Base-by-base conservation (phyloP, 2,797 vertebrate species). In the Aulostomus chinensis region DNA sequence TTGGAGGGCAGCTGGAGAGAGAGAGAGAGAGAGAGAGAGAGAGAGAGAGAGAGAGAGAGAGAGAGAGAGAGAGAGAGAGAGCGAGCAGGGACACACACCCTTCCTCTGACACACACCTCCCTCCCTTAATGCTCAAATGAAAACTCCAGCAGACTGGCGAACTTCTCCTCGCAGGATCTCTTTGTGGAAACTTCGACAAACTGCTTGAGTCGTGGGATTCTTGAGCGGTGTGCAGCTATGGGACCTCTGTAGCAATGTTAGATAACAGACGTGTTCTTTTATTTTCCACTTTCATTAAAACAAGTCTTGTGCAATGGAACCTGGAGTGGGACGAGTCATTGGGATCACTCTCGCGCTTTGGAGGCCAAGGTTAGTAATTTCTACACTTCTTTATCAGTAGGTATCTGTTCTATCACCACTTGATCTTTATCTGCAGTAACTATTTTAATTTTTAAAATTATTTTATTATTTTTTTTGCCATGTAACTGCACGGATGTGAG, bases 291-390 rank as follows among this genome's bases (percentile, higher is more conserved):
- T n/a, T n/a, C n/a, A n/a, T n/a, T n/a, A n/a, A n/a, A n/a, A 9
- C 24, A 25, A 48, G 42, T 48, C 5, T 31, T 54, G 68, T 21
- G 48, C 66, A 35, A 88, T 88, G 90, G 82, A 80, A 61, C 58
- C 48, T 36, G 69, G 56, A 55, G 62, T 45, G 20, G 52, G 58
- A 65, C 49, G 55, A 48, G 30, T 49, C 55, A 41, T 49, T 18
- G 49, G 71, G 63, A 81, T 51, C 62, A 60, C 36, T 30, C 16
- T 7, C 13, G 70, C 58, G 53, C 60, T 40, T 13, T 60, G 72
- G 70, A 68, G 38, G 56, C 14, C 58, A 15, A 89, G 87, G 88
- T 89, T 69, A 50, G 88, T 31, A 11, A 17, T 30, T 34, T 57
- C 46, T 5, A 22, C 5, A 30, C 4, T 14, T 26, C 24, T 22